Conservation (phyloP, 1,140 invertebrate species). For the Bradysia coprophila region DNA sequence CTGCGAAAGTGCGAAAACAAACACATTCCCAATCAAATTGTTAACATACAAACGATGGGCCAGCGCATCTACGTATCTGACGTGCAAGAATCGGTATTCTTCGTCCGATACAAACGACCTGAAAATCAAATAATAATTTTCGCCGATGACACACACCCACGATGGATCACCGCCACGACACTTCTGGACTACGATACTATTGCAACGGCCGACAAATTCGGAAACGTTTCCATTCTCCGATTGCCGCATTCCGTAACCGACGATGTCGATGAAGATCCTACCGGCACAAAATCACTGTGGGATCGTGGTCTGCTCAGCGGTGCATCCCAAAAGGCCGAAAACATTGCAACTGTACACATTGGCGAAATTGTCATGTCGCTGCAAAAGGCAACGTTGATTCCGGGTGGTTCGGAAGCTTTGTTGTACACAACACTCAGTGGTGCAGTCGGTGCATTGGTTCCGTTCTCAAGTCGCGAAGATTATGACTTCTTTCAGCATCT, state of each 20-base stretch:
- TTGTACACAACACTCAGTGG: constrained; percentile 94
- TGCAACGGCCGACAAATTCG: constrained; percentile 95
- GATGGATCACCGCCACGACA: constrained; percentile 85
- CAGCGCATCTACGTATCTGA: constrained; percentile 89
- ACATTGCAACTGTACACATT: constrained; percentile 84
- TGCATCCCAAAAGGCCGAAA: constrained; percentile 93
- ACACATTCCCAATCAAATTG: constrained; percentile 90
- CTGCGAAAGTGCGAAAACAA: constrained; percentile 98
- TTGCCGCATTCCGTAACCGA: constrained; percentile 81
- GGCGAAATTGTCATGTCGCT: constrained; percentile 83
- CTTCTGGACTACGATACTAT: constrained; percentile 96
- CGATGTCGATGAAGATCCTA: constrained; percentile 98
- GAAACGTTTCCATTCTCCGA: constrained; percentile 85
- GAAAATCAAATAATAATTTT: constrained; percentile 98
- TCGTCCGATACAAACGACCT: constrained; percentile 82
- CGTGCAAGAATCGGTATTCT: constrained; percentile 94
- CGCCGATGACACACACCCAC: constrained; percentile 91
- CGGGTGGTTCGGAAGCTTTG: constrained; percentile 88
- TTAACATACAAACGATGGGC: constrained; percentile 83
- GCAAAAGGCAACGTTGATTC: constrained; percentile 90
- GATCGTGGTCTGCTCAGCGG: constrained; percentile 92
- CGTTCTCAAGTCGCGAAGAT: constrained; percentile 96
- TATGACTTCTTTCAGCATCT: constrained; percentile 98
- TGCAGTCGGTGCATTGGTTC: constrained; percentile 87
- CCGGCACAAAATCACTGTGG: constrained; percentile 95